Percentiles rank a stretch among this genome's conserved stretches.
Conservation (phyloP, 2,797 vertebrate genomes). For the Muscicapa comitata region DNA sequence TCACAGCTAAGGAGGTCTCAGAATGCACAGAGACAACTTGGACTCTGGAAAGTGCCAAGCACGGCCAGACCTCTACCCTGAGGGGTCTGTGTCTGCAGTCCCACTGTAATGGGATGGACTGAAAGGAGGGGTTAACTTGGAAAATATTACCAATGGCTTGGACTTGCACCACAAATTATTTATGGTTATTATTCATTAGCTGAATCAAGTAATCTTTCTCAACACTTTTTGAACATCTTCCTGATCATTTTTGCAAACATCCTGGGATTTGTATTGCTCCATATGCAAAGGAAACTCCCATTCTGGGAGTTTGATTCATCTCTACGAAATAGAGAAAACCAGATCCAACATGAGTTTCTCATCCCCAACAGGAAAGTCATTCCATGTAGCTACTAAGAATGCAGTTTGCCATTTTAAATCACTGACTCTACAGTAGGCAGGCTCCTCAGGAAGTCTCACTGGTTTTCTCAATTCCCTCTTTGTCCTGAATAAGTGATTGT, state of each 20-base stretch:
- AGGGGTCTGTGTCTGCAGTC: neutral
- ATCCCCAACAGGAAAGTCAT: neutral
- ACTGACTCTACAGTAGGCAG: neutral
- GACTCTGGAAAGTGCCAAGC: neutral
- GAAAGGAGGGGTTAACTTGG: neutral
- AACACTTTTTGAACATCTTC: neutral
- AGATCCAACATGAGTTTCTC: neutral
- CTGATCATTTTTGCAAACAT: neutral
- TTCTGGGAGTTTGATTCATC: accelerated
- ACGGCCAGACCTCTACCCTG: neutral
- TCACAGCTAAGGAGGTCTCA: neutral
- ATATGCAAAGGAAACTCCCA: neutral
- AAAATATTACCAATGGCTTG: neutral
- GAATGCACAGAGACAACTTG: neutral
- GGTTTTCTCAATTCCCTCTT: neutral
- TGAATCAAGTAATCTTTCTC: neutral
- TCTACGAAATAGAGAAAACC: neutral
- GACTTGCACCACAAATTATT: neutral
- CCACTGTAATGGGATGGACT: neutral
- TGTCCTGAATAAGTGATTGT: neutral
- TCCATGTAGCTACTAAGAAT: neutral
- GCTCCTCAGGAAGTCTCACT: neutral
- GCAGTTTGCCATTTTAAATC: neutral
- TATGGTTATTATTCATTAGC: neutral
- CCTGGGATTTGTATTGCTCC: neutral